Evolutionary conservation across 2,797 vertebrate species (phyloP).

Genomic region (Halcyon leucocephala): DNA sequence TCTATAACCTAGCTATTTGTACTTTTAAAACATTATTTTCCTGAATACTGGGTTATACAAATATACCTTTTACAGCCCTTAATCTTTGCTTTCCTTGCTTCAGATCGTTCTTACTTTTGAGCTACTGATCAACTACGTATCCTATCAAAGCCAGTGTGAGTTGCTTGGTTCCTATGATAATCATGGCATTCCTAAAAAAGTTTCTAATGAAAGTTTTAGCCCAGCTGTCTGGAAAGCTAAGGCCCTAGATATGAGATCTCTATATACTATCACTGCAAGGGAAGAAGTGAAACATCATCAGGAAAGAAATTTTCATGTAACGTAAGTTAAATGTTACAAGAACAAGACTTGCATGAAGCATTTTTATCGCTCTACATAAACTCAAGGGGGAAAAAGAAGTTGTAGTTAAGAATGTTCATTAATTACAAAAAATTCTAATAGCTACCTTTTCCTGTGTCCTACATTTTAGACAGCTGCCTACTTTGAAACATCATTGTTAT

Average conservation of each 20-base stretch:
- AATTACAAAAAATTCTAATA: background rate
- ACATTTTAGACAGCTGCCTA: background rate
- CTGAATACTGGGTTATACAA: background rate
- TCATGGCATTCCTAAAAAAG: background rate
- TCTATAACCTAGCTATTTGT: background rate
- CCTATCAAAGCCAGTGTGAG: background rate
- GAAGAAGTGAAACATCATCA: background rate
- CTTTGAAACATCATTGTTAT: background rate
- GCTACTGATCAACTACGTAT: background rate
- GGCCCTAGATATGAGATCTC: background rate
- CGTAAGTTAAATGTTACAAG: background rate
- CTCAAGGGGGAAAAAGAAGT: fast-evolving
- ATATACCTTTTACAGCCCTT: background rate
- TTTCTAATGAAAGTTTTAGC: background rate
- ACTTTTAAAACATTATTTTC: background rate
- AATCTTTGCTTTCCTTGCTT: background rate
- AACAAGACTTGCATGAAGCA: background rate
- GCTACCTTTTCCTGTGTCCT: background rate
- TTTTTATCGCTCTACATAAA: background rate
- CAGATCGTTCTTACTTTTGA: background rate
- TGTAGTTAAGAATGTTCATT: background rate
- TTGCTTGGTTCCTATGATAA: background rate
- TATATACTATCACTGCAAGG: background rate
- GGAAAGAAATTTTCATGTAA: background rate
- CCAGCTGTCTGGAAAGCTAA: background rate